A percentile compares a stretch with the other conserved stretches of the same genome.
Conservation (phyloP, 1,140 invertebrate species). For the Teleopsis dalmanni region DNA sequence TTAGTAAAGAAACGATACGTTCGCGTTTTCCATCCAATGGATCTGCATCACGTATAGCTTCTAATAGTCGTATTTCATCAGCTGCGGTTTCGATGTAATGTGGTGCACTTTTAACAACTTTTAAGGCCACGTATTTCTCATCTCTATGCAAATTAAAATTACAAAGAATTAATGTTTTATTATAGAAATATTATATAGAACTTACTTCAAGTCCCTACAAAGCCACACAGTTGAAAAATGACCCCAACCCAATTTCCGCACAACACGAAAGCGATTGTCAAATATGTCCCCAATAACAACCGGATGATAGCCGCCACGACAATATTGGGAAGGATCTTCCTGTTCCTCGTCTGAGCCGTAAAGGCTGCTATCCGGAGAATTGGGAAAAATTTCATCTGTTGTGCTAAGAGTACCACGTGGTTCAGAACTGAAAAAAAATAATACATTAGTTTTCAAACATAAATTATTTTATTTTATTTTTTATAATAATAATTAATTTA, state of each 20-base stretch:
- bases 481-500: no score
- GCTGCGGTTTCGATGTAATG: slow-evolving; percentile 98
- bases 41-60: slow-evolving; percentile 88
- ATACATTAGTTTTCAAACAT: no score
- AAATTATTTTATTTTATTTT: no score
- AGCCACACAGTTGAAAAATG: slow-evolving; percentile 98
- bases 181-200: background rate
- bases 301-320: slow-evolving; percentile 94
- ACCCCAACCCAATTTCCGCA: slow-evolving; percentile 95
- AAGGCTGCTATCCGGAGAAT: slow-evolving; percentile 40
- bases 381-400: slow-evolving; percentile 40
- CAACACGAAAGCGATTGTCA: slow-evolving; percentile 87
- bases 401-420: slow-evolving; percentile 38
- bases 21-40: slow-evolving; percentile 80
- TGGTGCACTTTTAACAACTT: slow-evolving; percentile 97
- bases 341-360: slow-evolving; percentile 76
- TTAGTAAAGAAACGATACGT: slow-evolving; percentile 92
- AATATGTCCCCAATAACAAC: slow-evolving; percentile 90
- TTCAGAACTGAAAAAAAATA: slow-evolving; percentile 33
- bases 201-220: slow-evolving; percentile 76
- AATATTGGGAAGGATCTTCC: slow-evolving; percentile 89
- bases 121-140: slow-evolving; percentile 91
- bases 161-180: background rate
- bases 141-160: slow-evolving; percentile 47
- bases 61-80: slow-evolving; percentile 96